Conservation (phyloP, 2,113 vertebrate species). For the Pardalotus punctatus region DNA sequence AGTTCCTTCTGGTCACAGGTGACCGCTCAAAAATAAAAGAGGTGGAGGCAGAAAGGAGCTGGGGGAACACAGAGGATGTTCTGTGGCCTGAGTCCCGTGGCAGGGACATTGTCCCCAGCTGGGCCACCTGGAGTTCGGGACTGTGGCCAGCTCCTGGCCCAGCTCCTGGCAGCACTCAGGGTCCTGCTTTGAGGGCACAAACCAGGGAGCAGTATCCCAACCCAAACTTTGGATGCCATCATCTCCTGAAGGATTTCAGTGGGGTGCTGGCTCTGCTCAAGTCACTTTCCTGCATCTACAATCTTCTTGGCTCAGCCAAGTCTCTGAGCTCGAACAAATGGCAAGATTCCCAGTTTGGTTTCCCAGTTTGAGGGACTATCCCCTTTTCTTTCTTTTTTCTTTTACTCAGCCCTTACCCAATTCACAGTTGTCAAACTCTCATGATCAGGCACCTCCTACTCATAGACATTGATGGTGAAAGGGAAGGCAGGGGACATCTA, state of each 20-base stretch:
- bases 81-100: accelerated
- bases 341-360: neutral
- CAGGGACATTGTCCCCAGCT: neutral
- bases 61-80: neutral
- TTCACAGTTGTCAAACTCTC: neutral
- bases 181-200: neutral
- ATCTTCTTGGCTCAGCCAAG: neutral
- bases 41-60: neutral
- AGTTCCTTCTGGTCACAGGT: constrained; percentile 35
- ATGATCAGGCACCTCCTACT: neutral
- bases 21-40: constrained; percentile 16
- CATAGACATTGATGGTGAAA: neutral
- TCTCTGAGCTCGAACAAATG: neutral
- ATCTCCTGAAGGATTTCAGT: neutral
- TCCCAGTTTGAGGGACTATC: neutral
- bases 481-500: neutral
- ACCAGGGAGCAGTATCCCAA: neutral
- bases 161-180: neutral
- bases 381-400: neutral
- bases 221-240: neutral
- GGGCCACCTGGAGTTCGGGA: neutral
- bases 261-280: neutral
- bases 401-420: neutral
- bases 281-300: neutral
- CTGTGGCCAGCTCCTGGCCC: neutral